These are phyloP conservation scores for Phorcus lineatus DNA, from an alignment of 2,888 invertebrate genomes.

Conservation along the genomic window DNA sequence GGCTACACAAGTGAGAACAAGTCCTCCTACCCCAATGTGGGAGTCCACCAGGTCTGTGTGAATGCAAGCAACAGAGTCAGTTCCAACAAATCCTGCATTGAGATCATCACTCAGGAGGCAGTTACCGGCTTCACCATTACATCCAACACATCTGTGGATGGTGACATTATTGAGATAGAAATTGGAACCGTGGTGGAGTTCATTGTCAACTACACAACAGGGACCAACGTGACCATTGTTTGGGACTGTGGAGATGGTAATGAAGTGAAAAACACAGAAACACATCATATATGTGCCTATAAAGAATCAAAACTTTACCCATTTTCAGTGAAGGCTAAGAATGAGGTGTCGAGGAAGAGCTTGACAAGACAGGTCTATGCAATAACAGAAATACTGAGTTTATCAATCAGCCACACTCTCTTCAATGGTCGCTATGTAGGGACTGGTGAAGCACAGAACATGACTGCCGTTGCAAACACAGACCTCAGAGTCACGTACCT, in stretches of 20 bases:
- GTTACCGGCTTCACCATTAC: slow-evolving; percentile 38
- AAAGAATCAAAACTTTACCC: slow-evolving; percentile 31
- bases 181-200: slow-evolving; percentile 20
- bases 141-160: slow-evolving; percentile 33
- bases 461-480: slow-evolving; percentile 30
- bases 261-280: slow-evolving; percentile 5
- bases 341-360: slow-evolving; percentile 35
- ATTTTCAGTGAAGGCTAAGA: slow-evolving; percentile 37
- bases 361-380: slow-evolving; percentile 28
- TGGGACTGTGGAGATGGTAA: slow-evolving; percentile 30
- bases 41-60: slow-evolving; percentile 33
- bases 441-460: slow-evolving; percentile 26
- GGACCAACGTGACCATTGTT: slow-evolving; percentile 20
- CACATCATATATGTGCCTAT: slow-evolving; percentile 31
- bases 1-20: not conserved
- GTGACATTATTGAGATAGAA: slow-evolving; percentile 18
- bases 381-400: slow-evolving; percentile 40
- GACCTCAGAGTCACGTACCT: slow-evolving; percentile 28
- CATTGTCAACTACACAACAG: not conserved
- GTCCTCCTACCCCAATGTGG: slow-evolving; percentile 1
- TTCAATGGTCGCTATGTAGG: slow-evolving; percentile 37
- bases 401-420: slow-evolving; percentile 39
- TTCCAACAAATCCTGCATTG: slow-evolving; percentile 28
- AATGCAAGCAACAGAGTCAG: slow-evolving; percentile 41
- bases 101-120: slow-evolving; percentile 43